These are phyloP conservation scores for Calonectris borealis DNA, from an alignment of 2,113 vertebrate species.

Conservation along the genomic window DNA sequence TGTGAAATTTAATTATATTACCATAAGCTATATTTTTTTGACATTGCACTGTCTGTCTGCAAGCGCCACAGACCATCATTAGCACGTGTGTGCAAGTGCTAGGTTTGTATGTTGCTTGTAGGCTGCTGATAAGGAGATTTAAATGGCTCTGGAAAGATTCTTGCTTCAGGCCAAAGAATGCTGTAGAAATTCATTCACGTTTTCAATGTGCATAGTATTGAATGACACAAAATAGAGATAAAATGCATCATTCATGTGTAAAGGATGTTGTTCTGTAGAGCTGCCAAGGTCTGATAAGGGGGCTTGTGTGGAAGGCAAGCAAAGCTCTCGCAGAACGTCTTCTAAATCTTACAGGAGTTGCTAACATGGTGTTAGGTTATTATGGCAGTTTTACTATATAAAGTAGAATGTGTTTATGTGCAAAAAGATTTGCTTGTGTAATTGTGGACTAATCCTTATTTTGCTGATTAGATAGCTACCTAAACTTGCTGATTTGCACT, in stretches of 20 bases:
- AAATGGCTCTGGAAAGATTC: conserved; percentile 68
- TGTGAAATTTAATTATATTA: conserved; percentile 58
- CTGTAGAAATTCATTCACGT: conserved; percentile 66
- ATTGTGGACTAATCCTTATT: conserved; percentile 50
- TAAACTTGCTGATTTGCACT: not conserved
- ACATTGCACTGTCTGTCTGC: not conserved
- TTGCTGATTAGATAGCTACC: conserved; percentile 33
- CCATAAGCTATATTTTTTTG: conserved; percentile 38
- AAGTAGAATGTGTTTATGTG: conserved; percentile 7
- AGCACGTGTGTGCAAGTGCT: conserved; percentile 11
- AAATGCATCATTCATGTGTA: conserved; percentile 67
- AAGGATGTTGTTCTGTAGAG: conserved; percentile 59
- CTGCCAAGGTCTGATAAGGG: conserved; percentile 69
- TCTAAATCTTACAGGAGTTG: conserved; percentile 41
- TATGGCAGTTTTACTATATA: not conserved
- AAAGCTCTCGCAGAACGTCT: not conserved
- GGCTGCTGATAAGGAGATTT: conserved; percentile 73
- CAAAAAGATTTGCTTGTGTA: conserved; percentile 43
- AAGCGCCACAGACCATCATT: not conserved
- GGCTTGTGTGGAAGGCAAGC: not conserved
- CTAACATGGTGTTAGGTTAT: conserved; percentile 33
- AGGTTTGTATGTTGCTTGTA: conserved; percentile 51
- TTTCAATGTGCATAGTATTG: conserved; percentile 10
- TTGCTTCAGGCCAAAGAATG: conserved; percentile 57
- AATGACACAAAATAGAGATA: conserved; percentile 48